Conservation (phyloP, 2,797 vertebrate species). For the Anguilla anguilla region DNA sequence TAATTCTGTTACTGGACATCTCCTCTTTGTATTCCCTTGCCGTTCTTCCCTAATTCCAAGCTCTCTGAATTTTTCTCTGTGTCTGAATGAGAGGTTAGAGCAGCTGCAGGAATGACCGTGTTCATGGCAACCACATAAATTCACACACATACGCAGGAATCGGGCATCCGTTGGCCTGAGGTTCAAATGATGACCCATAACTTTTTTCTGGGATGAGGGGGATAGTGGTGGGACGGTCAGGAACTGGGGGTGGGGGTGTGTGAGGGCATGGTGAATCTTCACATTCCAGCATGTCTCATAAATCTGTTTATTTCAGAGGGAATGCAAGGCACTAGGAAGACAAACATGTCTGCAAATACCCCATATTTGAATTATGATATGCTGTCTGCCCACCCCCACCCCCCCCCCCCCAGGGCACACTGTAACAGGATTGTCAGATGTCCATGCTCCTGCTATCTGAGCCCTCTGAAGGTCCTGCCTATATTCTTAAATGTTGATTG, state of each 20-base stretch:
- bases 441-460: not conserved
- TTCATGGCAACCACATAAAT: not conserved
- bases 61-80: not conserved
- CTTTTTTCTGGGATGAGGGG: conserved; percentile 36
- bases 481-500: not conserved
- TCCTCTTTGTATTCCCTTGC: conserved; percentile 43
- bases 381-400: not conserved
- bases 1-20: conserved; percentile 24
- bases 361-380: conserved; percentile 41
- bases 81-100: not conserved
- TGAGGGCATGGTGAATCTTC: conserved; percentile 49
- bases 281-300: conserved; percentile 42
- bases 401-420: not conserved
- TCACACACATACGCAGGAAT: conserved; percentile 32
- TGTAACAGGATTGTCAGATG: not conserved
- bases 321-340: conserved; percentile 1
- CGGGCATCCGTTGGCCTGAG: conserved; percentile 21
- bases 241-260: not conserved
- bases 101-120: not conserved
- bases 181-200: conserved; percentile 46
- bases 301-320: conserved; percentile 43
- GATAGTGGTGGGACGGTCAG: not conserved
- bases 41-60: not conserved
- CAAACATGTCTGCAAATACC: not conserved
- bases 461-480: not conserved